Base-by-base conservation (phyloP, 2,797 vertebrate genomes). In the Centroberyx gerrardi region DNA sequence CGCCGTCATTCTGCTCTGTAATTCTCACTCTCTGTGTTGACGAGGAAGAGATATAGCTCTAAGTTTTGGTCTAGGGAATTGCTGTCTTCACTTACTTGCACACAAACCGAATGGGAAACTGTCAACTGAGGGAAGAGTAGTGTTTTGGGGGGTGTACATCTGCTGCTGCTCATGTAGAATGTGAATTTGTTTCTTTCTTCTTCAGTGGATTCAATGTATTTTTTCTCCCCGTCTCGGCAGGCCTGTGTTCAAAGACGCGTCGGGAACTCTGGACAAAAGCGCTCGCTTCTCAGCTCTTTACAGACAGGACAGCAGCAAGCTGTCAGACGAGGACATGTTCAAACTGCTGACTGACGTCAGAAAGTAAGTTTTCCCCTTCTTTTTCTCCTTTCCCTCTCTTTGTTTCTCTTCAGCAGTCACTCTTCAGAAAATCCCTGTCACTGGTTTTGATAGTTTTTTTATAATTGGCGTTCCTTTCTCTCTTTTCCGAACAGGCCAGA, bases 291-390 rank as follows among this genome's bases (percentile, higher is more conserved):
- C 97, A 27, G 90, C 97, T 60, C 94, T 99, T 53, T 99, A 97
- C 94, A 95, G 96, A 74, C 98, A 99, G 90, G 98, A 99, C 90
- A 98, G 97, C 95, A 98, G 96, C 91, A 99, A 97, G 85, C 95
- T 99, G 72, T 98, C 97, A 31, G 97, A 99, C 22, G 98, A 99
- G 44, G 97, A 99, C 88, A 96, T 99, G 96, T 95, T 99, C 84
- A 99, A 98, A 89, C 93, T 98, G 40, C 96, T 99, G 7, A 94
- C 96, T 1, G 98, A 99, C 93, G 99, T 98, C 87, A 96, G 96
- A 80, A 99, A 99, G 98, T 99, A 90, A 87, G 97, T 94, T 55
- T 33, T 67, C 53, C 29, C 29, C n/a, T 62, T 15, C 36, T 40
- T 18, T 7, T 17, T 12, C 5, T 46, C 22, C 5, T 18, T 0